Evolutionary conservation across 2,888 invertebrate species (phyloP).

Genomic region (Drosophila atripex): DNA sequence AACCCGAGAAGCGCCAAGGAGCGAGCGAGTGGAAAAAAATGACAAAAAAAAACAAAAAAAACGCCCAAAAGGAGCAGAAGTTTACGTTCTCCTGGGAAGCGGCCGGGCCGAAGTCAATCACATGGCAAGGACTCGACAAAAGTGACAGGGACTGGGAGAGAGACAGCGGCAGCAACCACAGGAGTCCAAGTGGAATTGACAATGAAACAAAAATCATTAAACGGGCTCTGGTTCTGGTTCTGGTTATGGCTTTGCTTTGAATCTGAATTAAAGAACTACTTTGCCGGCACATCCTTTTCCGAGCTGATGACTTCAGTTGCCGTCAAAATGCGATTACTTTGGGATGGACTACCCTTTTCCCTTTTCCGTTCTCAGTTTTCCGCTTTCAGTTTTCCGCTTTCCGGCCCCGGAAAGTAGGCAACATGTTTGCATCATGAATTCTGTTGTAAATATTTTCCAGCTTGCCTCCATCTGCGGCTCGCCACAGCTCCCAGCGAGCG

Average conservation of each 20-base stretch:
- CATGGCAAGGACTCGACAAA: slow-evolving; percentile 7
- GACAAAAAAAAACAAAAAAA: background rate
- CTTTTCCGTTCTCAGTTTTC: background rate
- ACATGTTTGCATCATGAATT: slow-evolving; percentile 6
- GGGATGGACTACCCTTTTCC: background rate
- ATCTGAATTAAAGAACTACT: background rate
- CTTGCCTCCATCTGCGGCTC: slow-evolving; percentile 7
- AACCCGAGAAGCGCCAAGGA: background rate
- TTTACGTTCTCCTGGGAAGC: slow-evolving; percentile 36
- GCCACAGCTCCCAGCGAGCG: slow-evolving; percentile 7
- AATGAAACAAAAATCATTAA: slow-evolving; percentile 16
- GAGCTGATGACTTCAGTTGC: background rate
- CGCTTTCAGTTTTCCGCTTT: background rate
- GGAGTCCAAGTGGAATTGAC: slow-evolving; percentile 19
- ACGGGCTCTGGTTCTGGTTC: background rate
- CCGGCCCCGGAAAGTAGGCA: slow-evolving; percentile 34
- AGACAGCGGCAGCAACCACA: slow-evolving; percentile 5
- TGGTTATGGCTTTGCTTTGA: background rate
- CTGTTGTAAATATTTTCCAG: slow-evolving; percentile 17
- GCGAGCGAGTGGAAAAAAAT: slow-evolving; percentile 4
- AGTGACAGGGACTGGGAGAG: background rate
- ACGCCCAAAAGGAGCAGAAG: slow-evolving; percentile 3
- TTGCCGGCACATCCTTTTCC: background rate
- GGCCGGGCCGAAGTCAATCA: slow-evolving; percentile 27
- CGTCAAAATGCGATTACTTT: background rate